These are phyloP conservation scores for Lycophotia porphyrea DNA, from an alignment of 2,888 invertebrate genomes.

Conservation along the genomic window DNA sequence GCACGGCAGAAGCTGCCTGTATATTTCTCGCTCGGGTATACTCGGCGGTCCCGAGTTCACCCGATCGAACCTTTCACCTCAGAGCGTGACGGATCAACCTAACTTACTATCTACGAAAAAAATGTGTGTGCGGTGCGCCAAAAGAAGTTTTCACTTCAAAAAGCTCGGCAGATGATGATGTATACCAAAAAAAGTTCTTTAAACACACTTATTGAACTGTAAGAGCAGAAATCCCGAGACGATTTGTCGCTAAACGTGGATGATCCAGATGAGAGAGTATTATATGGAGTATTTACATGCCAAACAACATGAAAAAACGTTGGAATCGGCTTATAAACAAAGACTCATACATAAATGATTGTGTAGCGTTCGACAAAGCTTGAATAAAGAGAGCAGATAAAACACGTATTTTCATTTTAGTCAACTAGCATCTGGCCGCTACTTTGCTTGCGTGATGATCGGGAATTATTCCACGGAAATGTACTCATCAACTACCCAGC, in stretches of 20 bases:
- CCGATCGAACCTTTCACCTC: too few relatives aligned
- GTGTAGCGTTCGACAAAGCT: conserved; percentile 16
- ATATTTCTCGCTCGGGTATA: too few relatives aligned
- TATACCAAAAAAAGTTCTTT: conserved; percentile 44
- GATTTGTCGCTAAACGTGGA: conserved; percentile 23
- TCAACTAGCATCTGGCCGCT: background rate
- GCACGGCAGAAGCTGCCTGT: too few relatives aligned
- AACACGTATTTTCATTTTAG: conserved; percentile 11
- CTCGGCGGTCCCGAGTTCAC: too few relatives aligned
- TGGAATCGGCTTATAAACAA: conserved; percentile 37
- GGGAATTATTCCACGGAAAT: background rate
- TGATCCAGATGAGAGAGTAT: conserved; percentile 32
- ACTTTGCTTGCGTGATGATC: background rate
- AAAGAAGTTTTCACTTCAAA: too few relatives aligned
- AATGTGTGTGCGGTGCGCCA: too few relatives aligned
- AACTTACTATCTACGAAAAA: too few relatives aligned
- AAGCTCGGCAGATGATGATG: too few relatives aligned
- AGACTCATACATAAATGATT: conserved; percentile 31
- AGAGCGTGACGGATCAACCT: too few relatives aligned
- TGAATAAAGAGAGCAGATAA: conserved; percentile 11
- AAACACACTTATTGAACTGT: conserved; percentile 35
- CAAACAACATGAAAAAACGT: conserved; percentile 26
- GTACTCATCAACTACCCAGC: too few relatives aligned
- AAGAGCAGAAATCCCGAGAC: conserved; percentile 14
- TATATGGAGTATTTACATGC: conserved; percentile 23